Percentiles rank a stretch among this genome's conserved stretches.
These are phyloP conservation scores for Hylaeus volcanicus DNA, from an alignment of 1,140 invertebrate species.

Conservation along the genomic window DNA sequence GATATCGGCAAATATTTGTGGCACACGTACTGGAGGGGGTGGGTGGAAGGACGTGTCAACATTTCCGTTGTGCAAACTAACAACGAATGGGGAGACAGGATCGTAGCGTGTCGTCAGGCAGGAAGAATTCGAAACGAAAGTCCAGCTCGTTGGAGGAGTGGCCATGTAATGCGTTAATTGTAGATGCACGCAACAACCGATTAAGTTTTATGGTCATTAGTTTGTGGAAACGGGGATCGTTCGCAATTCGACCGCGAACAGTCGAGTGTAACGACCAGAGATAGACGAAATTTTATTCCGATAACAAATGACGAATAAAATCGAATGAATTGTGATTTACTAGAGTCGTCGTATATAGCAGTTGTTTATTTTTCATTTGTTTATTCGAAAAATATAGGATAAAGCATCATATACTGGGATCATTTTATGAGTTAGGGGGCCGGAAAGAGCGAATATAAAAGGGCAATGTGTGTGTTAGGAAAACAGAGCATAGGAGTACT, in stretches of 20 bases:
- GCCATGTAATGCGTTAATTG: constrained; percentile 26
- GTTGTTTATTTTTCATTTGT: too few relatives aligned
- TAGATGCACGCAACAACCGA: constrained; percentile 13
- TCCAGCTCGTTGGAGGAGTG: neutral
- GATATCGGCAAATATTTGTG: constrained; percentile 19
- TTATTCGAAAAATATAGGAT: too few relatives aligned
- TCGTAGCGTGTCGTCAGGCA: constrained; percentile 1
- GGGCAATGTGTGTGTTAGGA: too few relatives aligned
- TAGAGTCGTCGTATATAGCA: too few relatives aligned
- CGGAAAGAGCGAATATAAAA: too few relatives aligned
- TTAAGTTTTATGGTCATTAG: constrained; percentile 3
- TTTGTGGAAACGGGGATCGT: neutral
- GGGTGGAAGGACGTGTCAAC: constrained; percentile 9
- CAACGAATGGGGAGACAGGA: neutral
- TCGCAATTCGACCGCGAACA: neutral
- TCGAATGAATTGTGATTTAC: too few relatives aligned
- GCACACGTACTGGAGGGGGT: neutral
- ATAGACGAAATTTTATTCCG: too few relatives aligned
- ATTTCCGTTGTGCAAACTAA: constrained; percentile 15
- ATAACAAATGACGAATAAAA: too few relatives aligned
- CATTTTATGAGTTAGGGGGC: too few relatives aligned
- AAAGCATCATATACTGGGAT: too few relatives aligned
- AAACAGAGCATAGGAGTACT: too few relatives aligned
- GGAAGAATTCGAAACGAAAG: constrained; percentile 37
- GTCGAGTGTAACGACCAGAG: neutral